These are phyloP conservation scores for Alitta virens DNA, from an alignment of 2,888 invertebrate genomes.

Conservation along the genomic window DNA sequence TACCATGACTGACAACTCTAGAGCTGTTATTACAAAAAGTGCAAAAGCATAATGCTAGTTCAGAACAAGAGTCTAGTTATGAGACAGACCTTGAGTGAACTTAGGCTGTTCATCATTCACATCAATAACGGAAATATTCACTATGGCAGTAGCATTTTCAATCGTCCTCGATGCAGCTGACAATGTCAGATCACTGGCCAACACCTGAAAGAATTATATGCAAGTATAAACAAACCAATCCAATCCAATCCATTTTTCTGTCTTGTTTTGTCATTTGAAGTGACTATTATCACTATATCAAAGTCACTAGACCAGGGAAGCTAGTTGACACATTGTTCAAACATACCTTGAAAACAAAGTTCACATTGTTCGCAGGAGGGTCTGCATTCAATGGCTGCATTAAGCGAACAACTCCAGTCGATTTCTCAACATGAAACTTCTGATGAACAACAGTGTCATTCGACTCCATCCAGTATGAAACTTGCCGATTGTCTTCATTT, in stretches of 20 bases:
- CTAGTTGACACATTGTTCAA: too few relatives aligned
- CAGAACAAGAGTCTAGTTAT: too few relatives aligned
- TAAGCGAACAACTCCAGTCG: slow-evolving; percentile 17
- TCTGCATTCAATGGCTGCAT: slow-evolving; percentile 11
- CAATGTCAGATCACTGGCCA: slow-evolving; percentile 16
- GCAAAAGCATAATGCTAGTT: too few relatives aligned
- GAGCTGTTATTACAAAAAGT: too few relatives aligned
- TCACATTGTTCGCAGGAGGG: slow-evolving; percentile 1
- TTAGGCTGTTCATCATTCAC: slow-evolving; percentile 19
- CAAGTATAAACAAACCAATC: too few relatives aligned
- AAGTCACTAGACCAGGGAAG: too few relatives aligned
- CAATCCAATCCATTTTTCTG: too few relatives aligned
- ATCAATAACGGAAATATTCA: slow-evolving; percentile 20
- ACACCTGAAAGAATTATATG: slow-evolving; percentile 14
- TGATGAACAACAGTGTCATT: not conserved
- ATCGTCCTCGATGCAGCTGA: not conserved
- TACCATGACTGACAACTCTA: too few relatives aligned
- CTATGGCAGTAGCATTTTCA: slow-evolving; percentile 6
- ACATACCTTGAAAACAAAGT: slow-evolving; percentile 12
- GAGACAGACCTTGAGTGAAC: slow-evolving; percentile 19
- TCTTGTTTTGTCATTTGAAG: too few relatives aligned
- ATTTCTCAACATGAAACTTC: slow-evolving; percentile 16
- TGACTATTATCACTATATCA: too few relatives aligned
- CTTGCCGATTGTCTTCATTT: slow-evolving; percentile 1
- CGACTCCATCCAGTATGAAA: slow-evolving; percentile 4